Evolutionary conservation across 2,113 vertebrate species (phyloP).

Genomic region (Embiotoca jacksoni): DNA sequence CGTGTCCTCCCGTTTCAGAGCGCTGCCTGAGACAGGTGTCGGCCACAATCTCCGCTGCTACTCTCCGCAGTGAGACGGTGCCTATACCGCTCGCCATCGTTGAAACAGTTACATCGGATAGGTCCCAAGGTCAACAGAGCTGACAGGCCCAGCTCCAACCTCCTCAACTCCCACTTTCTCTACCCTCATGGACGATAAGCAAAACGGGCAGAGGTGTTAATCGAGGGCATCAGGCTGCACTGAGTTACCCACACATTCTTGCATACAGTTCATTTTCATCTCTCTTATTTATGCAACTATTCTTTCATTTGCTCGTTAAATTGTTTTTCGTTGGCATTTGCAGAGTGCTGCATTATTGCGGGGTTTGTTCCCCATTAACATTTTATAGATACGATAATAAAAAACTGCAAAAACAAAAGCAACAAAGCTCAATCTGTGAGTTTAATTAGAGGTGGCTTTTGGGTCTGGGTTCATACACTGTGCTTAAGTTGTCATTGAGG

Average conservation of each 20-base stretch:
- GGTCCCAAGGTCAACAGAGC: conserved; percentile 67
- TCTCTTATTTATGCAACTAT: conserved; percentile 27
- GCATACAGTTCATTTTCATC: conserved; percentile 41
- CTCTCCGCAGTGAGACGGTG: conserved; percentile 10
- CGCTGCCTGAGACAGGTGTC: conserved; percentile 62
- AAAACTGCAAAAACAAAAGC: conserved; percentile 25
- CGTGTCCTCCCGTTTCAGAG: conserved; percentile 21
- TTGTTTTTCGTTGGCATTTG: conserved; percentile 36
- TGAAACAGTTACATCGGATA: conserved; percentile 48
- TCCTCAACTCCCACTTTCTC: conserved; percentile 21
- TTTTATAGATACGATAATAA: conserved; percentile 47
- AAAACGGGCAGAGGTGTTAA: conserved; percentile 50
- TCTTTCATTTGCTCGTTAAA: conserved; percentile 35
- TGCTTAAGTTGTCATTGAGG: conserved; percentile 40
- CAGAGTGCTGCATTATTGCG: conserved; percentile 29
- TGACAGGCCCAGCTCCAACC: conserved; percentile 48
- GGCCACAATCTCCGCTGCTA: conserved; percentile 43
- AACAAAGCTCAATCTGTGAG: conserved; percentile 30
- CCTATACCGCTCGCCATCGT: conserved; percentile 8
- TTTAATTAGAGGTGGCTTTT: conserved; percentile 46
- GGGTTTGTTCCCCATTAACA: conserved; percentile 47
- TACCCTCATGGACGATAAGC: conserved; percentile 16
- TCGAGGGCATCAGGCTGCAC: conserved; percentile 4
- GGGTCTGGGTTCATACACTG: conserved; percentile 26
- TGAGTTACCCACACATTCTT: conserved; percentile 12